Conservation (phyloP, 2,797 vertebrate species). For the Mormyrops boulengeri region DNA sequence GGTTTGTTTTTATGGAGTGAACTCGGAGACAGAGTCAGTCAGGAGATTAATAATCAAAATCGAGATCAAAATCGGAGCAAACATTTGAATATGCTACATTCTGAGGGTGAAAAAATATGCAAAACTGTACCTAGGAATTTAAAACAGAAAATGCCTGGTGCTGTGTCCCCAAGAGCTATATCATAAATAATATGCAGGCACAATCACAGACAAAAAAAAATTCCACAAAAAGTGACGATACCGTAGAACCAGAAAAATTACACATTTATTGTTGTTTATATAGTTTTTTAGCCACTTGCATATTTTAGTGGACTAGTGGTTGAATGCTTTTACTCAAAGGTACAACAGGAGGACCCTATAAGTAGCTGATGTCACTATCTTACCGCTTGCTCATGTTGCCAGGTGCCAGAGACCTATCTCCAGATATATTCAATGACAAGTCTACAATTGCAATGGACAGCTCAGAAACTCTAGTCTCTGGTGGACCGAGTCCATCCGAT, state of each 20-base stretch:
- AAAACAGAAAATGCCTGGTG: background rate
- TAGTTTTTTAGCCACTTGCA: background rate
- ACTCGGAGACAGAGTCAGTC: background rate
- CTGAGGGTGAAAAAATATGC: slow-evolving; percentile 5
- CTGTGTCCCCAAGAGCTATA: background rate
- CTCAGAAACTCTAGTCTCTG: slow-evolving; percentile 44
- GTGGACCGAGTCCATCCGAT: slow-evolving; percentile 25
- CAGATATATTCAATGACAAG: slow-evolving; percentile 24
- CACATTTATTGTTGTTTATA: background rate
- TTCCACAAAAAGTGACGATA: background rate
- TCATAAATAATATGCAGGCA: background rate
- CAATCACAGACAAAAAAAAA: background rate
- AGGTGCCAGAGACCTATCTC: background rate
- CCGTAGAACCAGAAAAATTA: background rate
- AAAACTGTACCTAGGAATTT: background rate
- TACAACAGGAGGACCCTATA: background rate
- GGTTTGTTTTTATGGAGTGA: background rate
- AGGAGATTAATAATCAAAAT: background rate
- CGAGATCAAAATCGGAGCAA: background rate
- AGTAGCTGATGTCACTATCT: background rate
- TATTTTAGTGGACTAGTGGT: background rate
- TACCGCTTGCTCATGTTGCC: background rate
- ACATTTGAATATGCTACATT: background rate
- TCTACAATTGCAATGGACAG: slow-evolving; percentile 35
- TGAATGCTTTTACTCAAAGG: background rate